Conservation (phyloP, 2,888 invertebrate genomes). For the Nebria brevicollis region DNA sequence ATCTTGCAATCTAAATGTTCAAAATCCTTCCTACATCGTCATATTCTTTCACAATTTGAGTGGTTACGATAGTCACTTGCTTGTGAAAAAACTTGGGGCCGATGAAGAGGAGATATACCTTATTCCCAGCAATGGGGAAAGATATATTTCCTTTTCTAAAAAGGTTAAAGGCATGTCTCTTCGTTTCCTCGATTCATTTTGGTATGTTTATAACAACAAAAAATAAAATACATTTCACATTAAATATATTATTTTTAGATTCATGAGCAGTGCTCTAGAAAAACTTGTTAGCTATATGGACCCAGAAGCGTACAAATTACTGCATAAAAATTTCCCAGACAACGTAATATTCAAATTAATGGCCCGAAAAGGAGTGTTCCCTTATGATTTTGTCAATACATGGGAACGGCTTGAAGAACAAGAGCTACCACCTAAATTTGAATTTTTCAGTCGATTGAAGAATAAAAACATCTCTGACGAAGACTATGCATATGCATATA, state of each 20-base stretch:
- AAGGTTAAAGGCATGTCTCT: conserved; percentile 34
- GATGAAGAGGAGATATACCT: too few relatives aligned
- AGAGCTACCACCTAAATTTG: conserved; percentile 27
- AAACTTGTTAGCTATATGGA: conserved; percentile 40
- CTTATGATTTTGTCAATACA: conserved; percentile 42
- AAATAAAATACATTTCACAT: conserved; percentile 28
- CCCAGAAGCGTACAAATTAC: conserved; percentile 26
- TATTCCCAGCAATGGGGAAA: too few relatives aligned
- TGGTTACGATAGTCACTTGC: too few relatives aligned
- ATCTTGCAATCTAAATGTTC: too few relatives aligned
- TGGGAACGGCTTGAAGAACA: conserved; percentile 41
- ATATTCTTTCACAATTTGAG: too few relatives aligned
- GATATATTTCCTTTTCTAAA: too few relatives aligned
- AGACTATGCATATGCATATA: too few relatives aligned
- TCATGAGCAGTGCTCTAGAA: conserved; percentile 36
- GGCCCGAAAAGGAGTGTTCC: conserved; percentile 43
- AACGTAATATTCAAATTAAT: conserved; percentile 29
- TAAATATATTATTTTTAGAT: conserved; percentile 39
- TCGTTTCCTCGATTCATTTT: conserved; percentile 44
- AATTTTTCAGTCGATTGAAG: too few relatives aligned
- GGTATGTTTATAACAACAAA: conserved; percentile 13
- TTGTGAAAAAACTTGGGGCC: too few relatives aligned
- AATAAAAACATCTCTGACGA: too few relatives aligned
- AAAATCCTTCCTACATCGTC: too few relatives aligned
- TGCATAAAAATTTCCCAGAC: conserved; percentile 27